Evolutionary conservation across 2,888 invertebrate genomes (phyloP).

Genomic region (Isoperla grammatica): DNA sequence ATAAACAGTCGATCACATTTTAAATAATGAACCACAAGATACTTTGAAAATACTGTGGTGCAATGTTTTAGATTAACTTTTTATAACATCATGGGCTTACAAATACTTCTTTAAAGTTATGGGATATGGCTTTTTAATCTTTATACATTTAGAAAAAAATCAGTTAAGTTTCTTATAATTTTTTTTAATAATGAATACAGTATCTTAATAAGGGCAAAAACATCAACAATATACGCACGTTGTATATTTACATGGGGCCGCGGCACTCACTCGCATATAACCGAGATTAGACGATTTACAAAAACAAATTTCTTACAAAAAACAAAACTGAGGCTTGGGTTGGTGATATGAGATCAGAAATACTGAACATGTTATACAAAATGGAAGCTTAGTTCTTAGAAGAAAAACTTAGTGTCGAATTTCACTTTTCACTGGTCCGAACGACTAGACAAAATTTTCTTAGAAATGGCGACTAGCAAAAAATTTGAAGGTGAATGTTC

Average conservation of each 20-base stretch:
- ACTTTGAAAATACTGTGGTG: conserved; percentile 10
- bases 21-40: conserved; percentile 15
- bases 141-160: conserved; percentile 9
- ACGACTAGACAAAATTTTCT: conserved; percentile 29
- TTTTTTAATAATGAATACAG: conserved; percentile 17
- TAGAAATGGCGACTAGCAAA: conserved; percentile 27
- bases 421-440: conserved; percentile 23
- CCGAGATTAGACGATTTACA: conserved; percentile 10
- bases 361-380: conserved; percentile 19
- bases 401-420: not conserved
- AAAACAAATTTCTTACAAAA: conserved; percentile 16
- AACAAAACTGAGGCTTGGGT: conserved; percentile 20
- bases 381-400: conserved; percentile 1
- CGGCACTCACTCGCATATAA: conserved; percentile 10
- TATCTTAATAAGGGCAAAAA: conserved; percentile 20
- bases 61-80: not conserved
- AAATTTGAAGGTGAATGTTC: conserved; percentile 12
- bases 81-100: not conserved
- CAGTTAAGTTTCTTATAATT: not conserved
- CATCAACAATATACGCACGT: conserved; percentile 13
- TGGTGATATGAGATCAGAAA: conserved; percentile 25
- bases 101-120: conserved; percentile 5
- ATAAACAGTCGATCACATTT: conserved; percentile 11
- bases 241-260: not conserved
- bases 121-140: conserved; percentile 9